Base-by-base conservation (phyloP, 2,888 invertebrate species). In the Ametastegia equiseti region DNA sequence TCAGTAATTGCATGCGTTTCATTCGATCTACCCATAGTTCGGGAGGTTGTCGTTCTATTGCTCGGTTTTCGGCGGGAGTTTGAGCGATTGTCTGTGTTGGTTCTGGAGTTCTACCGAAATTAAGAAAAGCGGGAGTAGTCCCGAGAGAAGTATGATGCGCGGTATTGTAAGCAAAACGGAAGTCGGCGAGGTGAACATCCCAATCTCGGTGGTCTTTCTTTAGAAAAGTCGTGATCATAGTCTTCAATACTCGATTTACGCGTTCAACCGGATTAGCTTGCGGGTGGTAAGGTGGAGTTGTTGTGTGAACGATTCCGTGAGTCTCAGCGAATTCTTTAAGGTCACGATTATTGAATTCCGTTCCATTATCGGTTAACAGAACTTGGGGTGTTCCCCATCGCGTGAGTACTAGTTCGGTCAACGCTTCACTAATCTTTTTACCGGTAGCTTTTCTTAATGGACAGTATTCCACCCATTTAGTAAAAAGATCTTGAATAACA, bases 321-420 rank as follows among this genome's bases (percentile, higher is more conserved):
- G 39, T 67, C n/a, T 7, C n/a, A 7, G 23, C 67, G 1, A 67
- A 6, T n/a, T n/a, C 42, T 3, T 36, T 11, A 0, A 67, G 15
- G 0, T n/a, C 39, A 0, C 23, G n/a, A 1, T 67, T 67, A 1
- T 67, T 36, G 50, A 85, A 86, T 63, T 86, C 84, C 0, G 83
- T 83, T 0, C 87, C 87, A 80, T 87, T 87, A 67, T 88, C 88
- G 0, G 81, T 81, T 0, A 87, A 36, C 1, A 87, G n/a, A 5
- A 77, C 63, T 30, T 82, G 45, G 0, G 86, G 86, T 0, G 73
- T 80, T 1, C 87, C 86, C 81, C 83, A 86, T 0, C 81, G 63
- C 9, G 83, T 80, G 30, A 86, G 80, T 3, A 86, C 71, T 0
- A 82, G 23, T 15, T 83, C 80, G 13, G 84, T 81, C 19, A 88